Conservation (phyloP, 2,113 vertebrate species). For the Seriola rivoliana region DNA sequence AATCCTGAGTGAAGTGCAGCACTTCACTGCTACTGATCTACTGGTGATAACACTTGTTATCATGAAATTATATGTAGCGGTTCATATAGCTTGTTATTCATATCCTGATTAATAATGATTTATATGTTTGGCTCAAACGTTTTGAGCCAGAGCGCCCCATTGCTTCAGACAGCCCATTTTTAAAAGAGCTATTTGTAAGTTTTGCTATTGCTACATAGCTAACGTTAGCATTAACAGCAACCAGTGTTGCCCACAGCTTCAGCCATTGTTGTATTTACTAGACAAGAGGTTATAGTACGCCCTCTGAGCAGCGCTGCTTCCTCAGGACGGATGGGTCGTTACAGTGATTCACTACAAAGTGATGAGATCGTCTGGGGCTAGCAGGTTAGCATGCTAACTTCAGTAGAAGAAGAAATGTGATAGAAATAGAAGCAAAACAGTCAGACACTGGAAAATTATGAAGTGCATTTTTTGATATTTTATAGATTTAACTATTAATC, state of each 20-base stretch:
- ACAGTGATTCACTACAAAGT: too few relatives aligned
- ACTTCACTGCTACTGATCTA: not conserved
- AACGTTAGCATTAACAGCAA: too few relatives aligned
- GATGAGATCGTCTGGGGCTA: too few relatives aligned
- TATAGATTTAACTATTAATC: not conserved
- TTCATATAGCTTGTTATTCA: conserved; percentile 2
- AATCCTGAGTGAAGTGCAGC: conserved; percentile 17
- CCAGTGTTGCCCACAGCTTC: too few relatives aligned
- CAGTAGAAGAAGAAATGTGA: too few relatives aligned
- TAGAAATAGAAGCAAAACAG: not conserved
- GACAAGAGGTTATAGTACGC: too few relatives aligned
- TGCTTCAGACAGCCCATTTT: not conserved
- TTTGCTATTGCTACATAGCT: too few relatives aligned
- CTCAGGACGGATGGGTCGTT: too few relatives aligned
- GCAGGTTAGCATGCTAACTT: too few relatives aligned
- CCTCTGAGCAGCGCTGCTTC: too few relatives aligned
- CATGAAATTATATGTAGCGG: conserved; percentile 5
- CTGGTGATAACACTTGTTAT: not conserved
- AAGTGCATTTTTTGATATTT: not conserved
- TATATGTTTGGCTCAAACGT: not conserved
- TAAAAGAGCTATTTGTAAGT: not conserved
- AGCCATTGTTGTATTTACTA: too few relatives aligned
- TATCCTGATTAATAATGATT: conserved; percentile 6
- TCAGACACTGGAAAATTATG: not conserved
- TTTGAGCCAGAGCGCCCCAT: not conserved